phyloP scores from a whole-genome alignment of 2,888 invertebrate species.

The Tenthredo notha region DNA sequence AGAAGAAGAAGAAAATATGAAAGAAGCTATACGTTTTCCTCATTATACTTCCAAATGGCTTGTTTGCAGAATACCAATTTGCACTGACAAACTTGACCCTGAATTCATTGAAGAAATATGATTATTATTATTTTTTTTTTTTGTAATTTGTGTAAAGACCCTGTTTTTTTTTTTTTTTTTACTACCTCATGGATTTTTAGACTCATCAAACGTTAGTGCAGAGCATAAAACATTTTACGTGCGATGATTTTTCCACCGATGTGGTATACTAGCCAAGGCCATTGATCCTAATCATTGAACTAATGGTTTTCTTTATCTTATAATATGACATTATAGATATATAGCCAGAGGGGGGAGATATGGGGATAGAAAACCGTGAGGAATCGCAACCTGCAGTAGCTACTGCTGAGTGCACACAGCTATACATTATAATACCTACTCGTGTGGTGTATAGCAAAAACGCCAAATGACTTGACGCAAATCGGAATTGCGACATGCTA shows the following conservation, averaged over 20 bases:
- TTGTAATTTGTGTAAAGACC: no score
- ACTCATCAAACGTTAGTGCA: no score
- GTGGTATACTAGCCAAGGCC: neutral
- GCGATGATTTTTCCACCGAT: no score
- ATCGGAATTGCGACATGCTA: slow-evolving; percentile 28
- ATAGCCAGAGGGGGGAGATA: no score
- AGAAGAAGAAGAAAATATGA: neutral
- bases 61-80: no score
- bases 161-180: no score
- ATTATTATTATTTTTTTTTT: no score
- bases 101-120: no score
- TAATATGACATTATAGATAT: no score
- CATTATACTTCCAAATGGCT: neutral
- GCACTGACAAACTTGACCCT: no score
- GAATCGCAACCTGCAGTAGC: neutral
- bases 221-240: no score
- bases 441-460: neutral
- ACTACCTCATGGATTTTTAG: no score
- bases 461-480: slow-evolving; percentile 27
- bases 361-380: neutral
- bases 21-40: neutral
- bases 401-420: neutral
- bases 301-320: neutral
- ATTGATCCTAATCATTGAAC: slow-evolving; percentile 39
- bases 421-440: neutral